Evolutionary conservation across 2,888 invertebrate species (phyloP).

Genomic region (Oegoconia quadripuncta): DNA sequence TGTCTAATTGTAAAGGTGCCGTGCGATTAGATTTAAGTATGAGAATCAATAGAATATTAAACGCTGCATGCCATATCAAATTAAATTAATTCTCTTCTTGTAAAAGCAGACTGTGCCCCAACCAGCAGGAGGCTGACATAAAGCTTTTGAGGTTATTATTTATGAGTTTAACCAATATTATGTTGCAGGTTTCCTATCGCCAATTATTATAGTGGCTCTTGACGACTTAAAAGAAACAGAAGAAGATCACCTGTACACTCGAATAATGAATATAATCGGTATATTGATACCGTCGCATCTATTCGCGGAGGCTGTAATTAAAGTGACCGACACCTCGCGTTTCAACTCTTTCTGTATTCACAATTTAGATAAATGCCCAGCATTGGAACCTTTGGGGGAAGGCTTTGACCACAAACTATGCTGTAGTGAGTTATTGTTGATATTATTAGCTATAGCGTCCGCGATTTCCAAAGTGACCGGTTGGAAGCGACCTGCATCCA

Average conservation of each 20-base stretch:
- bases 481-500: no score
- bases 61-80: no score
- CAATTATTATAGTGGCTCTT: constrained; percentile 13
- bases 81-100: no score
- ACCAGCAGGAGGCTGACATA: no score
- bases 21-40: no score
- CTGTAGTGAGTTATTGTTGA: constrained; percentile 1
- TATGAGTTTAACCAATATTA: no score
- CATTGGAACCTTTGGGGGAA: not conserved
- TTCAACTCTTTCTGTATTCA: constrained; percentile 21
- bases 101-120: no score
- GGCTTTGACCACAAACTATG: not conserved
- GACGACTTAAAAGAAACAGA: constrained; percentile 7
- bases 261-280: constrained; percentile 8
- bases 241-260: not conserved
- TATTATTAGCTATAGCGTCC: no score
- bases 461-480: no score
- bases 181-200: constrained; percentile 16
- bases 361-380: constrained; percentile 9
- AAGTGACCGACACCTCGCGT: constrained; percentile 15
- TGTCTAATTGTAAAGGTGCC: no score
- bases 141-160: no score
- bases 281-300: constrained; percentile 14
- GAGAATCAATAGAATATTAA: no score
- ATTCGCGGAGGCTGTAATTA: constrained; percentile 14